A percentile compares a stretch with the other conserved stretches of the same genome.
These are phyloP conservation scores for Paramormyrops kingsleyae DNA, from an alignment of 2,113 vertebrate species.

Conservation along the genomic window DNA sequence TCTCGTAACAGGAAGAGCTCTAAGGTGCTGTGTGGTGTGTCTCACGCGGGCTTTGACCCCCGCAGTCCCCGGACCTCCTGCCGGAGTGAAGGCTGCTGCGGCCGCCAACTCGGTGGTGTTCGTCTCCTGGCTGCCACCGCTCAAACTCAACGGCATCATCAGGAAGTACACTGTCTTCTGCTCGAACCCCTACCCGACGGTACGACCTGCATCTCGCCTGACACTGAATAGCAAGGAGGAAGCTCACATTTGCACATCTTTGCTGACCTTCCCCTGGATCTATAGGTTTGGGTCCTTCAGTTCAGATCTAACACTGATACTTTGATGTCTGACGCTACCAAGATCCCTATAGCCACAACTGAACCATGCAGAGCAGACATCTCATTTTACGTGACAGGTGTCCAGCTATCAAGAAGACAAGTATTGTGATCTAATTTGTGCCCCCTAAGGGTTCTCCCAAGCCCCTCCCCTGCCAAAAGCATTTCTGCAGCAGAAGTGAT, in stretches of 20 bases:
- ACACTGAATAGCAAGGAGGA: not conserved
- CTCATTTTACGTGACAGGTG: not conserved
- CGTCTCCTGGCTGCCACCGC: conserved; percentile 91
- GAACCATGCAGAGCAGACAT: not conserved
- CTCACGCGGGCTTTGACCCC: not conserved
- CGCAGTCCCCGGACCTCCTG: conserved; percentile 89
- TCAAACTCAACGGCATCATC: conserved; percentile 94
- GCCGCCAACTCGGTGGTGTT: conserved; percentile 86
- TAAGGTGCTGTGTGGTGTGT: not conserved
- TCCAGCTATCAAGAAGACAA: not conserved
- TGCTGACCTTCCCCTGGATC: not conserved
- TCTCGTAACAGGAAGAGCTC: not conserved
- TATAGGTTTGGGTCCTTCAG: not conserved
- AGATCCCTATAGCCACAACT: not conserved
- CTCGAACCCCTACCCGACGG: conserved; percentile 92
- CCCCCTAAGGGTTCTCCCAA: not conserved
- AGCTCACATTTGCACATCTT: not conserved
- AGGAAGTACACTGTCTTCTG: conserved; percentile 97
- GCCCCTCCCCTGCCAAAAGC: not conserved
- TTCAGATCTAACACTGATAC: not conserved
- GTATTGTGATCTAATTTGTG: not conserved
- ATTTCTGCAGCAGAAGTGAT: conserved; percentile 4
- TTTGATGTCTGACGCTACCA: not conserved
- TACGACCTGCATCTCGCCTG: conserved; percentile 49
- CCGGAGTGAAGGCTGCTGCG: conserved; percentile 89